Percentiles rank a stretch among this genome's conserved stretches.
These are phyloP conservation scores for Dryomyza anilis DNA, from an alignment of 2,888 invertebrate species.

Conservation along the genomic window DNA sequence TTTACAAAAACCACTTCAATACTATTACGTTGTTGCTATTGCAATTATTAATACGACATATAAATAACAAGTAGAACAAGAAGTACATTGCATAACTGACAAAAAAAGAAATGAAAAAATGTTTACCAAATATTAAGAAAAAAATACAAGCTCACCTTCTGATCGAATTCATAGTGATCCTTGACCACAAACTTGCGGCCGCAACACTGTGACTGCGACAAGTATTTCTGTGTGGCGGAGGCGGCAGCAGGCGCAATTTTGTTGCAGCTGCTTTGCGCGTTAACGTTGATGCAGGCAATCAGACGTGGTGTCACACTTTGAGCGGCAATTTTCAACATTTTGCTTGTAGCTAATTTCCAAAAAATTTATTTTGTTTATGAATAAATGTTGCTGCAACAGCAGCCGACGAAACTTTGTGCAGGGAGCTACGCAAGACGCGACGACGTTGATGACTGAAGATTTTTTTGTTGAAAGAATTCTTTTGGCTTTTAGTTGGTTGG, in stretches of 20 bases:
- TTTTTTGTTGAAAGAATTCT: neutral
- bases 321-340: slow-evolving; percentile 52
- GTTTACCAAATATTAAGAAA: too few relatives aligned
- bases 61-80: too few relatives aligned
- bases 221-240: slow-evolving; percentile 45
- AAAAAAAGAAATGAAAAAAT: too few relatives aligned
- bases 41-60: too few relatives aligned
- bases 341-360: too few relatives aligned
- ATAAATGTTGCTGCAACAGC: neutral
- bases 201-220: slow-evolving; percentile 49
- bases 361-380: neutral
- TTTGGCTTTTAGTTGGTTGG: neutral
- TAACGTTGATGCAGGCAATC: slow-evolving; percentile 39
- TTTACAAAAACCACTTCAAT: too few relatives aligned
- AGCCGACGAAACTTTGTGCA: neutral
- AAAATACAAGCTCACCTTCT: slow-evolving; percentile 67
- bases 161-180: slow-evolving; percentile 77
- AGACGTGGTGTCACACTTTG: slow-evolving; percentile 48
- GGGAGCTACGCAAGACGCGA: too few relatives aligned
- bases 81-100: neutral
- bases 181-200: slow-evolving; percentile 65
- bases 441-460: neutral
- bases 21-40: too few relatives aligned
- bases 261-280: slow-evolving; percentile 44
- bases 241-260: slow-evolving; percentile 43